Evolutionary conservation across 1,140 invertebrate species (phyloP).

Genomic region (Hylaeus volcanicus): DNA sequence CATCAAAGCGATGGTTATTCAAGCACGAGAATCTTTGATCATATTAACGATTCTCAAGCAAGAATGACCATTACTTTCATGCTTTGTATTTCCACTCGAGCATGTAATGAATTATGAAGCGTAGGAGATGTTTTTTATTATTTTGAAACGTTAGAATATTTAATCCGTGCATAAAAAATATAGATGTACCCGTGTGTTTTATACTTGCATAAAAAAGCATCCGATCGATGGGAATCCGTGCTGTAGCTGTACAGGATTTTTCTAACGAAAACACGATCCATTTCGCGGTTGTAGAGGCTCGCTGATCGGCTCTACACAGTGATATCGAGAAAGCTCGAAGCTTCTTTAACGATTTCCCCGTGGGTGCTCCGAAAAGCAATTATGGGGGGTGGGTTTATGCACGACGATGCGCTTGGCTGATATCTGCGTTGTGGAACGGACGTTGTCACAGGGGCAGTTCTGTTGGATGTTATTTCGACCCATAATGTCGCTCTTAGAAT

Average conservation of each 20-base stretch:
- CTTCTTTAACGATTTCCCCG: constrained; percentile 33
- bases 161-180: too few relatives aligned
- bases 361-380: constrained; percentile 40
- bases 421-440: not conserved
- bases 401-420: not conserved
- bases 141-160: too few relatives aligned
- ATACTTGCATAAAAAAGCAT: too few relatives aligned
- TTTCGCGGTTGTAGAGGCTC: not conserved
- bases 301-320: not conserved
- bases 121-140: too few relatives aligned
- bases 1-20: too few relatives aligned
- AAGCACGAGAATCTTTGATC: too few relatives aligned
- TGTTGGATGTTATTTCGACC: constrained; percentile 9
- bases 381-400: constrained; percentile 33
- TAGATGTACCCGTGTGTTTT: too few relatives aligned
- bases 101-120: too few relatives aligned
- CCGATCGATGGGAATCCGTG: not conserved
- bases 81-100: too few relatives aligned
- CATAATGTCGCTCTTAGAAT: constrained; percentile 2
- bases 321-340: constrained; percentile 18
- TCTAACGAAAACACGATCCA: not conserved
- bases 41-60: too few relatives aligned
- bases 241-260: not conserved
- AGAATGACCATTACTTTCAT: too few relatives aligned
- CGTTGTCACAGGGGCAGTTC: constrained; percentile 23